Evolutionary conservation across 2,797 vertebrate genomes (phyloP).

Genomic region (Pogoniulus pusillus): DNA sequence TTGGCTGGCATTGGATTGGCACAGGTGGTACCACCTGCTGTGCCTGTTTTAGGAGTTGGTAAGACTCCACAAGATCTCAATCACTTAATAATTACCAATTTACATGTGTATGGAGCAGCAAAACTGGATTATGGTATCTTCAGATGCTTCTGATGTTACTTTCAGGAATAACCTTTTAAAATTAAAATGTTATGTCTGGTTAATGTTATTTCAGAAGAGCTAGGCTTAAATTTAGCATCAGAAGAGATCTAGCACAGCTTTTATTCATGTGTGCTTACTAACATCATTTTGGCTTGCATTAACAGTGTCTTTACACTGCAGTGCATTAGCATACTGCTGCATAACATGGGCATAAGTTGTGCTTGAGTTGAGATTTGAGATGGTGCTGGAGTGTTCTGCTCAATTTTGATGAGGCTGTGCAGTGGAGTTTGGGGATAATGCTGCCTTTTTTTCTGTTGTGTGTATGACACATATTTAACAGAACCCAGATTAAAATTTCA

Average conservation of each 20-base stretch:
- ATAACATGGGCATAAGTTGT: neutral
- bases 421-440: no score
- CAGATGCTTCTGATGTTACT: neutral
- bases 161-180: neutral
- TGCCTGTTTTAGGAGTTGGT: slow-evolving; percentile 18
- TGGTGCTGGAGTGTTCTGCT: neutral
- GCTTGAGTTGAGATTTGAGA: neutral
- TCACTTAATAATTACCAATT: neutral
- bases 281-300: neutral
- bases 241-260: neutral
- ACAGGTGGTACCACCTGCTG: slow-evolving; percentile 55
- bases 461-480: neutral
- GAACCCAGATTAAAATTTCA: neutral
- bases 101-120: neutral
- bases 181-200: neutral
- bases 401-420: neutral
- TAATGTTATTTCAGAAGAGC: neutral
- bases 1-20: slow-evolving; percentile 6
- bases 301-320: neutral
- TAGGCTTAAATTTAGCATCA: neutral
- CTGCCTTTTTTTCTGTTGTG: neutral
- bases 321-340: rapidly evolving
- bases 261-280: neutral
- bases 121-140: neutral
- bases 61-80: neutral